phyloP scores from a whole-genome alignment of 2,888 invertebrate species.

The Himalopsyche kuldschensis region DNA sequence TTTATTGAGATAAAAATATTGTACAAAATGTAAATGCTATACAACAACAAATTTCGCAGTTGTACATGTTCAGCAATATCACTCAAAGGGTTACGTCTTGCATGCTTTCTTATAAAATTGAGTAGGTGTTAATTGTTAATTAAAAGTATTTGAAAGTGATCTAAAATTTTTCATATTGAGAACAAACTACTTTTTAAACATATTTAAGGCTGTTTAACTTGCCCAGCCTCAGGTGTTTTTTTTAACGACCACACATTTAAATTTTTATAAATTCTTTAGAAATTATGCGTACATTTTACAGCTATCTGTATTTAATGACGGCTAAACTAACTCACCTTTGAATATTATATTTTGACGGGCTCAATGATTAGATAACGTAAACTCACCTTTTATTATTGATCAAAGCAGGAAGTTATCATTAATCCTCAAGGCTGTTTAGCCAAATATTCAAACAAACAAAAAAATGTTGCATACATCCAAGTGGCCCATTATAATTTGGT shows the following conservation, averaged over 20 bases:
- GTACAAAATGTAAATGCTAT: too few species aligned
- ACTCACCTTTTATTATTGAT: background rate
- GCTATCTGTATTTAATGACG: background rate
- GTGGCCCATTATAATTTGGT: background rate
- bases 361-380: background rate
- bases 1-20: too few species aligned
- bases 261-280: background rate
- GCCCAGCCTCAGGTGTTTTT: background rate
- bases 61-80: too few species aligned
- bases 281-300: background rate
- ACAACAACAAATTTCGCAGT: too few species aligned
- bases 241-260: background rate
- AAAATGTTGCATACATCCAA: background rate
- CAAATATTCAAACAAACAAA: background rate
- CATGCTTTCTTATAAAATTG: background rate
- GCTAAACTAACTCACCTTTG: background rate
- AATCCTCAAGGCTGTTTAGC: background rate
- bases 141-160: background rate
- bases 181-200: background rate
- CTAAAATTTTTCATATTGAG: background rate
- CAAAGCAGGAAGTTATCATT: background rate
- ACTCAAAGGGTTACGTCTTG: too few species aligned
- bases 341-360: background rate
- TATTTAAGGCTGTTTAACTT: background rate
- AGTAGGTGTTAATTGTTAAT: background rate